Evolutionary conservation across 2,888 invertebrate genomes (phyloP), one percentile per base, ranked within the genome.

Genomic region (Oeneis ivallda): DNA sequence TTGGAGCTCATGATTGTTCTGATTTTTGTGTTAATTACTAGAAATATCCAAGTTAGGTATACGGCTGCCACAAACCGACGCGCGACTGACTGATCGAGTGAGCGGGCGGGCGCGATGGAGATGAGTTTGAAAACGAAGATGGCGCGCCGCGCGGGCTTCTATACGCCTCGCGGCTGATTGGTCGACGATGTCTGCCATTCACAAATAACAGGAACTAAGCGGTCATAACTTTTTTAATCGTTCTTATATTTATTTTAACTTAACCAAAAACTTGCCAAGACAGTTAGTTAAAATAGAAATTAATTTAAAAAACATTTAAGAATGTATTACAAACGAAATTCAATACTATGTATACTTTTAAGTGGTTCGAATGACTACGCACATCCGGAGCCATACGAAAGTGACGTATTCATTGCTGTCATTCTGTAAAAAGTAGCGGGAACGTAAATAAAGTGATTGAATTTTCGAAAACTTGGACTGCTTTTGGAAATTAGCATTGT

Each of bases 91-190:
- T 93, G 94, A 93, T 92, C 93, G 93, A 84, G 79, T 79, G 83
- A 82, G 79, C 80, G 82, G 82, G 93, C 93, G 92, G 92, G 87
- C 91, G 92, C 92, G 80, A 75, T 68, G 68, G 80, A 79, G 93
- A 93, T 93, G 94, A 94, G 94, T 95, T 95, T 94, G 94, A 95
- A 95, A 95, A 93, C 94, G 95, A 95, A 95, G 94, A 95, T 77
- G 95, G 95, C 95, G 95, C 95, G 95, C 76, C 95, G 95, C 95
- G 95, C 95, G 95, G 93, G 87, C 86, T 90, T 89, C 84, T 80
- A 76, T 78, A 85, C 81, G 83, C 86, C 73, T 75, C 74, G 73
- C 67, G 66, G 76, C 75, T 82, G 81, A 92, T 92, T 92, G 92
- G 92, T 76, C 76, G 74, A 84, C 62, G 72, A 64, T 70, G 72